Evolutionary conservation across 1,140 invertebrate genomes (phyloP).

Genomic region (Bursaphelenchus mucronatus): DNA sequence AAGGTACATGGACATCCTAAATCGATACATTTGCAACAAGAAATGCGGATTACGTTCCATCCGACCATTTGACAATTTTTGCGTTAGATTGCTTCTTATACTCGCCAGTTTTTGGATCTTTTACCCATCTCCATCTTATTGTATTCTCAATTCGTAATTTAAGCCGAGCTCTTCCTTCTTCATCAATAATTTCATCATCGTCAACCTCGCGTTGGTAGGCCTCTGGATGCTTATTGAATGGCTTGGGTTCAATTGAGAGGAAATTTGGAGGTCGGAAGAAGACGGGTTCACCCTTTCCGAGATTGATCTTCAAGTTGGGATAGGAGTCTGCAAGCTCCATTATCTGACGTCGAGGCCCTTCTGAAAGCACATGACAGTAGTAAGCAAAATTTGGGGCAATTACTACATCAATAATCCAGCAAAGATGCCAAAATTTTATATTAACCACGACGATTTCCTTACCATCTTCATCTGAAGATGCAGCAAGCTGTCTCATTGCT

Average conservation of each 20-base stretch:
- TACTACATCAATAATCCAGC: too few relatives aligned
- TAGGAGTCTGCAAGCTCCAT: too few relatives aligned
- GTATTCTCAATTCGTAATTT: constrained; percentile 81
- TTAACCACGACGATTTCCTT: too few relatives aligned
- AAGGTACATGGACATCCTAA: constrained; percentile 84
- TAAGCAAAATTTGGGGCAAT: too few relatives aligned
- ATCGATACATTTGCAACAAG: constrained; percentile 12
- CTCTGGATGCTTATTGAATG: constrained; percentile 75
- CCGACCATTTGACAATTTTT: constrained; percentile 89
- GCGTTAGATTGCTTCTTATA: constrained; percentile 82
- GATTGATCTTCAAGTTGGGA: constrained; percentile 18
- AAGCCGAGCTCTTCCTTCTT: constrained; percentile 76
- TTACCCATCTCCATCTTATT: constrained; percentile 83
- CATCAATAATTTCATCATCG: constrained; percentile 79
- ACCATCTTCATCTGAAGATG: too few relatives aligned
- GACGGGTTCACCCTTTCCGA: constrained; percentile 38
- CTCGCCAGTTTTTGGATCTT: constrained; percentile 33
- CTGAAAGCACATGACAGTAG: too few relatives aligned
- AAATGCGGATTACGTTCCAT: constrained; percentile 69
- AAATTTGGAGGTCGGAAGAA: constrained; percentile 58
- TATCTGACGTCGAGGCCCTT: too few relatives aligned
- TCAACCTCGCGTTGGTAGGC: constrained; percentile 98
- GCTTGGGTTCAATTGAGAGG: constrained; percentile 65
- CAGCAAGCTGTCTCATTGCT: too few relatives aligned
- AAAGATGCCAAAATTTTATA: too few relatives aligned